A percentile compares a stretch with the other conserved stretches of the same genome.
phyloP scores from a whole-genome alignment of 2,888 invertebrate species.

The Pandemis heparana region DNA sequence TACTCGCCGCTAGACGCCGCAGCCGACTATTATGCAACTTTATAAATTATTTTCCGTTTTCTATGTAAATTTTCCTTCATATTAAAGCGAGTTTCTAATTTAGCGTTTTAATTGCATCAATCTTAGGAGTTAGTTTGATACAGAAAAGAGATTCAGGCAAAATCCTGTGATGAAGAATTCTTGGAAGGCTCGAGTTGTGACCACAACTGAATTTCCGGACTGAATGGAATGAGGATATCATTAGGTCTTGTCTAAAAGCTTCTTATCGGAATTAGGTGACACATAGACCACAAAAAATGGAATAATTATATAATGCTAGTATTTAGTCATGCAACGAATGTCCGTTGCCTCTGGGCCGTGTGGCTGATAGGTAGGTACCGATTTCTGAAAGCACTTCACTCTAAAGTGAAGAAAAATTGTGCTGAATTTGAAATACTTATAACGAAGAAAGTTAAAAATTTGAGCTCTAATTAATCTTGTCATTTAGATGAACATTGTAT shows the following conservation, averaged over 20 bases:
- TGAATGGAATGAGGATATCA: neutral
- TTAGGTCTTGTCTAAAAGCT: neutral
- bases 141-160: neutral
- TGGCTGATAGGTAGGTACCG: too few relatives aligned
- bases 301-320: neutral
- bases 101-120: neutral
- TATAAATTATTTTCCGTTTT: neutral
- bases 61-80: conserved; percentile 6
- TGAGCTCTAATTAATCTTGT: too few relatives aligned
- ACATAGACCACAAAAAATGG: neutral
- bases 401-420: too few relatives aligned
- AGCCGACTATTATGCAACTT: neutral
- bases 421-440: too few relatives aligned
- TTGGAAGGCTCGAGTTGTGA: neutral
- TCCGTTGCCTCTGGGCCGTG: too few relatives aligned
- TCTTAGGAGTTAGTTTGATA: neutral
- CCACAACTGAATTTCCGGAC: neutral
- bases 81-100: neutral
- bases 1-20: conserved; percentile 15
- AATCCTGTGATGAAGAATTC: neutral
- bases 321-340: too few relatives aligned
- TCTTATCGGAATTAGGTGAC: neutral
- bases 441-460: too few relatives aligned
- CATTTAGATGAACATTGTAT: too few relatives aligned
- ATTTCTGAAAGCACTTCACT: too few relatives aligned